phyloP scores from a whole-genome alignment of 2,888 invertebrate species.

The Drosophila maculinotata region DNA sequence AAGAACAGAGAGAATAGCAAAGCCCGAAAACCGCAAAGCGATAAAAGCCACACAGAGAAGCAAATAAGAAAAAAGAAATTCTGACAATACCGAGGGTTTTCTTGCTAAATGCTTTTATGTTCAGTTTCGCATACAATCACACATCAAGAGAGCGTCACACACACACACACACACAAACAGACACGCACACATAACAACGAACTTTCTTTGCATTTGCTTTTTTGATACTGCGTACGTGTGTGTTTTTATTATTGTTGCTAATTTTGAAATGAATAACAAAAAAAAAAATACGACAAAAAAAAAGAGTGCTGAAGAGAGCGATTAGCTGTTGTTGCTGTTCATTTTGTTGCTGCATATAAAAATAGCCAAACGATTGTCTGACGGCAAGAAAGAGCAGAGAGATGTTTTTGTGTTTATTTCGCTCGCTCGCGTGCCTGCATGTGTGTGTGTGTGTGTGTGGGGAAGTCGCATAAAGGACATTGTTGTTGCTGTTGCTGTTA shows the following conservation, averaged over 20 bases:
- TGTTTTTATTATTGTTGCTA: slow-evolving; percentile 69
- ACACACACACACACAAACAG: slow-evolving; percentile 14
- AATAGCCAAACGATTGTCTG: slow-evolving; percentile 53
- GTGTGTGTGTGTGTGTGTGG: slow-evolving; percentile 23
- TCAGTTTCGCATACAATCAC: slow-evolving; percentile 36
- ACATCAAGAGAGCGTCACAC: too few relatives aligned
- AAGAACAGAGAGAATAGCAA: slow-evolving; percentile 16
- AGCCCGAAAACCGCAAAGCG: slow-evolving; percentile 4
- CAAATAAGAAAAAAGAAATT: slow-evolving; percentile 20
- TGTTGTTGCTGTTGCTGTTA: slow-evolving; percentile 26
- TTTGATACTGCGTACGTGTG: slow-evolving; percentile 41
- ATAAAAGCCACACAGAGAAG: slow-evolving; percentile 38
- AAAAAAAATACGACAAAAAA: slow-evolving; percentile 20
- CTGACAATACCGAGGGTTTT: slow-evolving; percentile 34
- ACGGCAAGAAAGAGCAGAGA: slow-evolving; percentile 9
- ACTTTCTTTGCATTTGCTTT: slow-evolving; percentile 69
- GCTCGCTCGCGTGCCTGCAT: slow-evolving; percentile 17
- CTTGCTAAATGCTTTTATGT: slow-evolving; percentile 36
- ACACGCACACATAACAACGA: slow-evolving; percentile 40
- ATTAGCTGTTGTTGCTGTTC: slow-evolving; percentile 21
- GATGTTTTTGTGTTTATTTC: slow-evolving; percentile 7
- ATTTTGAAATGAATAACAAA: slow-evolving; percentile 61
- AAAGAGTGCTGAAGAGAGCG: slow-evolving; percentile 31
- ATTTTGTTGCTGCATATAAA: slow-evolving; percentile 48
- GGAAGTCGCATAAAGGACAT: slow-evolving; percentile 46